Conservation (phyloP, 2,113 vertebrate species). For the Crocuta crocuta region DNA sequence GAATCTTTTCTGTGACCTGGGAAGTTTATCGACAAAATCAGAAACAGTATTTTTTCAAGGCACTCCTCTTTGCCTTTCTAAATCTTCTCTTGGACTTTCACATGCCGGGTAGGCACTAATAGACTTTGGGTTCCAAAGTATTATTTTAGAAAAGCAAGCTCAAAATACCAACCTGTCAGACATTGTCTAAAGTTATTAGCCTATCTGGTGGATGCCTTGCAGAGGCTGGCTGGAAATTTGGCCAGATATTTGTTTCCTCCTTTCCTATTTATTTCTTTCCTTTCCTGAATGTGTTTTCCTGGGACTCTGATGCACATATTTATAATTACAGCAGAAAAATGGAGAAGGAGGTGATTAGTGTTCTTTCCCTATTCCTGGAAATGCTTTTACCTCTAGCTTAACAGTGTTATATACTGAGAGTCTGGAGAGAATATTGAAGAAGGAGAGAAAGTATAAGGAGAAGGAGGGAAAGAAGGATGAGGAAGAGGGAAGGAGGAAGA, state of each 20-base stretch:
- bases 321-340: conserved; percentile 49
- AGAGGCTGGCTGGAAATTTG: conserved; percentile 13
- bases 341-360: neutral
- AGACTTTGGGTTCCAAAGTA: conserved; percentile 22
- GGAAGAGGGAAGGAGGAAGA: neutral
- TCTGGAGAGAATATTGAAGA: neutral
- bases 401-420: neutral
- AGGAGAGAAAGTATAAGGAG: neutral
- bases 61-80: neutral
- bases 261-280: conserved; percentile 2
- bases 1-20: neutral
- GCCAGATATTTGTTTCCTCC: neutral
- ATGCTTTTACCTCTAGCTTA: neutral
- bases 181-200: conserved; percentile 35
- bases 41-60: neutral
- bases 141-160: conserved; percentile 4
- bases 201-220: neutral
- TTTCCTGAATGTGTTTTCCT: conserved; percentile 37
- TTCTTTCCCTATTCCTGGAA: neutral
- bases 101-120: neutral
- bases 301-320: conserved; percentile 29
- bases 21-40: neutral
- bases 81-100: conserved; percentile 27
- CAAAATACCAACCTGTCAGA: conserved; percentile 63
- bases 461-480: neutral